phyloP scores from a whole-genome alignment of 2,113 vertebrate species.

The Pavo muticus region DNA sequence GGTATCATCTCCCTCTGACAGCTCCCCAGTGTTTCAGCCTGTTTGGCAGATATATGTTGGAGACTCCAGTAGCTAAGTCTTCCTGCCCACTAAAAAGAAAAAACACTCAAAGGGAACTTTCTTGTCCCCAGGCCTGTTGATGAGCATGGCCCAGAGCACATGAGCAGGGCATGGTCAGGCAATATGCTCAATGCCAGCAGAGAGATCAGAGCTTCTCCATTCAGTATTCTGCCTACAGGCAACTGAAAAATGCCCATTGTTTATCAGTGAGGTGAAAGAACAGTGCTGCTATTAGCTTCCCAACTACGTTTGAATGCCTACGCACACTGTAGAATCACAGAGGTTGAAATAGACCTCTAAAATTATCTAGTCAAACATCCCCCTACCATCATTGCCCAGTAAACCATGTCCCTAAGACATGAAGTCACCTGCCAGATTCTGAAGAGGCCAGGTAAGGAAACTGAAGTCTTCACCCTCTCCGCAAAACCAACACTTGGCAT shows the following conservation, averaged over 20 bases:
- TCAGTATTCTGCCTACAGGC: background rate
- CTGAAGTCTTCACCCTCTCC: background rate
- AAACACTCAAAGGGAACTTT: background rate
- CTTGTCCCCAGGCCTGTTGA: background rate
- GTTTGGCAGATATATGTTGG: background rate
- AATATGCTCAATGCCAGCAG: background rate
- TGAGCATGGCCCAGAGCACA: fast-evolving
- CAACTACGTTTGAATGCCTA: background rate
- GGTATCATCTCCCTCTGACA: background rate
- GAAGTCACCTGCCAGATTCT: background rate
- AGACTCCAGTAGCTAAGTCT: background rate
- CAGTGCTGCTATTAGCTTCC: background rate
- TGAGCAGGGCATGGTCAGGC: background rate
- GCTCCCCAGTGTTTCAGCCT: background rate
- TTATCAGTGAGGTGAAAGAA: background rate
- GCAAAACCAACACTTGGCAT: background rate
- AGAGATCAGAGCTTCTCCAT: fast-evolving
- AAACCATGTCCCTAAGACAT: too few relatives aligned
- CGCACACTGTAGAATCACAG: fast-evolving
- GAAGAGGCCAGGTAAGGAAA: background rate
- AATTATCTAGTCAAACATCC: too few relatives aligned
- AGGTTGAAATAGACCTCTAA: too few relatives aligned
- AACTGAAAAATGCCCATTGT: background rate
- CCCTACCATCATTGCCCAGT: too few relatives aligned
- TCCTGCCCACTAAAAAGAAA: background rate